phyloP scores from a whole-genome alignment of 2,888 invertebrate genomes.

The Ptychoptera albimana region DNA sequence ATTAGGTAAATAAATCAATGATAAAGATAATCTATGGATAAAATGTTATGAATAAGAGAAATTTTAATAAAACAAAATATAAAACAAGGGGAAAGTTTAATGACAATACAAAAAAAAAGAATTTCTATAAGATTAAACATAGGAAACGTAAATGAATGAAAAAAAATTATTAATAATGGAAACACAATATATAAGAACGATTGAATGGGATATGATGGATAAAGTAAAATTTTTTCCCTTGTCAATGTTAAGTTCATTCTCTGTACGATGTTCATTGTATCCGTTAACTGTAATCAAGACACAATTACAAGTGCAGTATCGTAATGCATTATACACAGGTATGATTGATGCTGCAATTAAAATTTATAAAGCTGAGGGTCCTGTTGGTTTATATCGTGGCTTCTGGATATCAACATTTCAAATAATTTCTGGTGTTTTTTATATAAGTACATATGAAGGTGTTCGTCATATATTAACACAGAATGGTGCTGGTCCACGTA shows the following conservation, averaged over 20 bases:
- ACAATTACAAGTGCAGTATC: slow-evolving; percentile 75
- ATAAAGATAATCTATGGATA: too few species aligned
- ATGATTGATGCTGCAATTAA: slow-evolving; percentile 80
- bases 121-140: too few species aligned
- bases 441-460: slow-evolving; percentile 88
- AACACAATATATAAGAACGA: slow-evolving; percentile 47
- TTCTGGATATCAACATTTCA: slow-evolving; percentile 91
- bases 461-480: slow-evolving; percentile 63
- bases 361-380: slow-evolving; percentile 71
- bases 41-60: too few species aligned
- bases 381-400: slow-evolving; percentile 78
- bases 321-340: slow-evolving; percentile 66
- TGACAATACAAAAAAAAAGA: too few species aligned
- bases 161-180: too few species aligned
- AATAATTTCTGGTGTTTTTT: slow-evolving; percentile 72
- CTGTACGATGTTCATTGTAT: slow-evolving; percentile 57
- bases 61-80: too few species aligned
- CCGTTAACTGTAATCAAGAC: slow-evolving; percentile 91
- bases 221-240: slow-evolving; percentile 85
- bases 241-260: slow-evolving; percentile 60
- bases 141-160: too few species aligned
- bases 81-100: too few species aligned
- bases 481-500: slow-evolving; percentile 22
- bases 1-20: too few species aligned
- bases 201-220: slow-evolving; percentile 98